phyloP scores from a whole-genome alignment of 1,140 invertebrate genomes.

The Drosophila sulfurigaster region DNA sequence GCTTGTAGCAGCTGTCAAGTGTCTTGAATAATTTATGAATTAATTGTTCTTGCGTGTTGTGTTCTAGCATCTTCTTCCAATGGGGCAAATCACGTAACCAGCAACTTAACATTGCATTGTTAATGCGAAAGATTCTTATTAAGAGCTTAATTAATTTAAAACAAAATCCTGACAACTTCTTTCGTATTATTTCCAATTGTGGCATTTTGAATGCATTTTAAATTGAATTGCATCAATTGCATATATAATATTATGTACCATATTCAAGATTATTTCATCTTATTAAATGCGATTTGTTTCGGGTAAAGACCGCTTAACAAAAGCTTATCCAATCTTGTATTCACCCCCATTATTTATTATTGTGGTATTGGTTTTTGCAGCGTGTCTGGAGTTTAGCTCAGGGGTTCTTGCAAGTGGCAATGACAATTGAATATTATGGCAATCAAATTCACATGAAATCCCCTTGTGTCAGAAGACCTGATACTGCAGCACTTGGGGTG shows the following conservation, averaged over 20 bases:
- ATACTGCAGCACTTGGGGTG: constrained; percentile 5
- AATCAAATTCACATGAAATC: constrained; percentile 50
- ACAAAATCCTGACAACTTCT: background rate
- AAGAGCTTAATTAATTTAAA: constrained; percentile 16
- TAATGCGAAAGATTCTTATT: constrained; percentile 2
- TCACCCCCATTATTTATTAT: constrained; percentile 64
- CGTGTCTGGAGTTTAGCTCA: constrained; percentile 9
- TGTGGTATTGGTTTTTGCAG: constrained; percentile 54
- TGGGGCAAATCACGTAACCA: constrained; percentile 13
- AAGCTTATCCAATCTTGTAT: background rate
- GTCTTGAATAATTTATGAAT: constrained; percentile 79
- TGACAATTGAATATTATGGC: constrained; percentile 52
- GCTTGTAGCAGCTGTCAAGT: constrained; percentile 76
- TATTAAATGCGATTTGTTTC: constrained; percentile 8
- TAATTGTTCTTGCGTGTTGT: constrained; percentile 53
- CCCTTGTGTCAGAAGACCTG: constrained; percentile 11
- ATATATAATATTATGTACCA: too few relatives aligned
- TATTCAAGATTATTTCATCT: constrained; percentile 47
- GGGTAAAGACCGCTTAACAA: too few relatives aligned
- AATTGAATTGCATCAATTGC: too few relatives aligned
- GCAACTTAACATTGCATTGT: constrained; percentile 65
- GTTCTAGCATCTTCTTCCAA: background rate
- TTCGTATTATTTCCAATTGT: background rate
- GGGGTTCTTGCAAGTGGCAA: constrained; percentile 46
- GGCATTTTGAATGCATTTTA: constrained; percentile 61